Conservation (phyloP, 1,140 invertebrate species). For the Sitobion miscanthi region DNA sequence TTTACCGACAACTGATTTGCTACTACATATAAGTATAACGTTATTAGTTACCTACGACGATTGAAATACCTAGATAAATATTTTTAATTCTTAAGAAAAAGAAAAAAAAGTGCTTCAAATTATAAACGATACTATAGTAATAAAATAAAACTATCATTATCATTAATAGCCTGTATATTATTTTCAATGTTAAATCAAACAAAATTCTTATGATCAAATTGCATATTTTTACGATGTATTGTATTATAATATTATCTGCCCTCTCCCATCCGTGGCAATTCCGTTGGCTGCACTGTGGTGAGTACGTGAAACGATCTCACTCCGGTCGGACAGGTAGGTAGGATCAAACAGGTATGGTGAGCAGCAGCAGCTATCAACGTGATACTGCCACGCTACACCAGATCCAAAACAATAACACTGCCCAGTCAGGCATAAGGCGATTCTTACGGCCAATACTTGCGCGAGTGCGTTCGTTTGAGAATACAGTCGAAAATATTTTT, state of each 20-base stretch:
- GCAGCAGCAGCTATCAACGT: constrained; percentile 33
- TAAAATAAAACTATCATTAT: neutral
- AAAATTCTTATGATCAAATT: neutral
- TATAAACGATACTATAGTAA: neutral
- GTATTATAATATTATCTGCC: neutral
- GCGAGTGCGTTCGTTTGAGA: neutral
- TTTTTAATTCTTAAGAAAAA: neutral
- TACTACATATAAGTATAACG: neutral
- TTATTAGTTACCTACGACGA: neutral
- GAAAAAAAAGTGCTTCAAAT: neutral
- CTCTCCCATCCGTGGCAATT: neutral
- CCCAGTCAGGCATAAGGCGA: constrained; percentile 28
- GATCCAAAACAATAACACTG: constrained; percentile 48
- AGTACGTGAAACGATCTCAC: constrained; percentile 14
- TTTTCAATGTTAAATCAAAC: neutral
- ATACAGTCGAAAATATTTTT: neutral
- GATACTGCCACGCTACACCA: constrained; percentile 53
- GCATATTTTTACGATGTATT: neutral
- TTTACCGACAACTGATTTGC: too few relatives aligned
- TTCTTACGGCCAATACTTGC: neutral
- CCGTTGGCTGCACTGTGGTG: constrained; percentile 31
- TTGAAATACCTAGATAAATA: neutral
- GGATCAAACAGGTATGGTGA: constrained; percentile 34
- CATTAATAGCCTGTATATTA: neutral
- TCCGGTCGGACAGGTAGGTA: constrained; percentile 32